Evolutionary conservation across 2,797 vertebrate species (phyloP), one percentile per base, ranked within the genome.

Genomic region (Rhinoraja longicauda): DNA sequence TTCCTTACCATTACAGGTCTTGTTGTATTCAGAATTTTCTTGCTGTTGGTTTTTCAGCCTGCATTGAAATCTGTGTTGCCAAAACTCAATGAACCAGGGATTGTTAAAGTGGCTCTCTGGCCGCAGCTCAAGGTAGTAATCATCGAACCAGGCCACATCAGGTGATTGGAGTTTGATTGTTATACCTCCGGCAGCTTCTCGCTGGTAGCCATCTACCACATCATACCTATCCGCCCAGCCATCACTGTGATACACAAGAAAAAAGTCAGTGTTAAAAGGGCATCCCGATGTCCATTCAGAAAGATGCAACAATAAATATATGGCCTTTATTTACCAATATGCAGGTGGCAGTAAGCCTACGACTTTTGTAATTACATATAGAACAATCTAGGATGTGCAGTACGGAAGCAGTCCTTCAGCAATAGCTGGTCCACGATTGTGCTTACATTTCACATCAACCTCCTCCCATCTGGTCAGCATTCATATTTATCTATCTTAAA

Each of bases 91-190:
- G 95, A 99, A 99, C 99, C 99, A 99, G 2, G 99, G 99, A 94
- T 99, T 99, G 93, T 98, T 96, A 2, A 95, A 97, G 95, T 99
- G 99, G 95, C 97, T 99, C 94, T 99, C 98, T 5, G 98, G 98
- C 3, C 97, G 97, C 67, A 99, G 98, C 94, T 98, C 96, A 94
- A 99, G 97, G 95, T 99, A 99, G 95, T 99, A 99, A 57, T 99
- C 98, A 93, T 99, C 99, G 93, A 98, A 99, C 99, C 99, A 99
- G 94, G 99, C 98, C 94, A 99, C 98, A 0, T 99, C 98, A 0
- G 98, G 98, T n/a, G 99, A 99, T 93, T 99, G 98, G 29, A 99
- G 98, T 95, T 99, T 99, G 96, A 99, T 99, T 0, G 99, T 99
- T 93, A 99, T 99, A 73, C 99, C 99, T 0, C 99, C 99, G 0